A percentile compares a stretch with the other conserved stretches of the same genome.
These are phyloP conservation scores for Temnothorax curvispinosus DNA, from an alignment of 1,140 invertebrate genomes.

Conservation along the genomic window DNA sequence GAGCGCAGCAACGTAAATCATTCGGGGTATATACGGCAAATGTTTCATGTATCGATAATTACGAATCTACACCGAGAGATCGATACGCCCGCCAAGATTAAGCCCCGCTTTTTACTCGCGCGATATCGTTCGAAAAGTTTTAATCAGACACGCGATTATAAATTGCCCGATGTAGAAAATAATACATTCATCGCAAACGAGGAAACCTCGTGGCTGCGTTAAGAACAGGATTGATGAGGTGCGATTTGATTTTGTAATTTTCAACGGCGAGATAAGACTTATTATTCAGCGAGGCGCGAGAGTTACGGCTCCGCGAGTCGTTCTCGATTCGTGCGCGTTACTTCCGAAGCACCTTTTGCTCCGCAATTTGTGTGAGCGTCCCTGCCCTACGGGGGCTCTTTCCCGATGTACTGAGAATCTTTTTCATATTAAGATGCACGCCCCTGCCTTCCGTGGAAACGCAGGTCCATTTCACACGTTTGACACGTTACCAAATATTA, in stretches of 20 bases:
- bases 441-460: not conserved
- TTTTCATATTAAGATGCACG: not conserved
- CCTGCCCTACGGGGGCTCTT: not conserved
- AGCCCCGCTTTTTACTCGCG: not conserved
- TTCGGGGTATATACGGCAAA: not conserved
- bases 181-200: constrained; percentile 32
- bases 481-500: not conserved
- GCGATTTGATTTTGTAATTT: constrained; percentile 45
- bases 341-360: constrained; percentile 28
- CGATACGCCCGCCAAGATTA: not conserved
- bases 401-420: constrained; percentile 2
- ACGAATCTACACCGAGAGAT: constrained; percentile 53
- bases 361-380: constrained; percentile 17
- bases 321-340: constrained; percentile 46
- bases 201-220: constrained; percentile 28
- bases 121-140: constrained; percentile 11
- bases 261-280: constrained; percentile 30
- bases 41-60: constrained; percentile 56
- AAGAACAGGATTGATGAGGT: constrained; percentile 31
- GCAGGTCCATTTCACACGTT: not conserved
- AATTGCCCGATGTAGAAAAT: not conserved
- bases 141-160: constrained; percentile 33
- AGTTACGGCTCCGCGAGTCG: constrained; percentile 17
- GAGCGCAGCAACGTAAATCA: constrained; percentile 71
- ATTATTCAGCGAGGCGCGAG: constrained; percentile 15